phyloP scores from a whole-genome alignment of 2,888 invertebrate species.

The Platycheirus albimanus region DNA sequence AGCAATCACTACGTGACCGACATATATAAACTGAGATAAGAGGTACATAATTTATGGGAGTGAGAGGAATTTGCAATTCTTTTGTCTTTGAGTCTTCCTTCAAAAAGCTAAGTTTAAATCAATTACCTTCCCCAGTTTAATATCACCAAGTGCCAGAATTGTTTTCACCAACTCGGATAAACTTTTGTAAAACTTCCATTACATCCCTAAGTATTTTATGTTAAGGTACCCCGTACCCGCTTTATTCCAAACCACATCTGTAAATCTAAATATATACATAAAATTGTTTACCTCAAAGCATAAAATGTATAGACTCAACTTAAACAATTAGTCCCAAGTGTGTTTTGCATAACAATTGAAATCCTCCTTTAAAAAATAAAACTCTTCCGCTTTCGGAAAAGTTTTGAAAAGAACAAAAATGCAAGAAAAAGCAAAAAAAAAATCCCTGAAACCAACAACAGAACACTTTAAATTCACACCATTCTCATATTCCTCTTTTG shows the following conservation, averaged over 20 bases:
- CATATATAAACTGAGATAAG: too few relatives aligned
- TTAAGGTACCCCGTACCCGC: too few relatives aligned
- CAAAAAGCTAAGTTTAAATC: too few relatives aligned
- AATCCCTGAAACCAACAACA: conserved; percentile 25
- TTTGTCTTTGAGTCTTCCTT: too few relatives aligned
- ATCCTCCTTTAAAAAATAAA: conserved; percentile 34
- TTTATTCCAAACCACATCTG: not conserved
- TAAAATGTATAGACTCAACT: conserved; percentile 42
- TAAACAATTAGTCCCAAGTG: conserved; percentile 59
- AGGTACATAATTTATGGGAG: too few relatives aligned
- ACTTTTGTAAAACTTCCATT: too few relatives aligned
- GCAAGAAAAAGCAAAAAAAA: conserved; percentile 10
- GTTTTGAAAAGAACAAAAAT: conserved; percentile 21
- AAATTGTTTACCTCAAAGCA: conserved; percentile 15
- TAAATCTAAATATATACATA: not conserved
- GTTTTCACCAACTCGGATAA: too few relatives aligned
- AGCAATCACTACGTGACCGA: too few relatives aligned
- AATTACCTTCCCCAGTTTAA: too few relatives aligned
- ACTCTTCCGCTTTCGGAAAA: conserved; percentile 23
- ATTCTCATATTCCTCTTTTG: not conserved
- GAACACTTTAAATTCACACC: conserved; percentile 31
- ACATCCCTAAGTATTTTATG: too few relatives aligned
- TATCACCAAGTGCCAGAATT: too few relatives aligned
- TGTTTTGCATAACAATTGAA: conserved; percentile 62
- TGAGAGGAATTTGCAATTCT: too few relatives aligned